These are phyloP conservation scores for Calycopis cecrops DNA, from an alignment of 1,140 invertebrate species.

Conservation along the genomic window DNA sequence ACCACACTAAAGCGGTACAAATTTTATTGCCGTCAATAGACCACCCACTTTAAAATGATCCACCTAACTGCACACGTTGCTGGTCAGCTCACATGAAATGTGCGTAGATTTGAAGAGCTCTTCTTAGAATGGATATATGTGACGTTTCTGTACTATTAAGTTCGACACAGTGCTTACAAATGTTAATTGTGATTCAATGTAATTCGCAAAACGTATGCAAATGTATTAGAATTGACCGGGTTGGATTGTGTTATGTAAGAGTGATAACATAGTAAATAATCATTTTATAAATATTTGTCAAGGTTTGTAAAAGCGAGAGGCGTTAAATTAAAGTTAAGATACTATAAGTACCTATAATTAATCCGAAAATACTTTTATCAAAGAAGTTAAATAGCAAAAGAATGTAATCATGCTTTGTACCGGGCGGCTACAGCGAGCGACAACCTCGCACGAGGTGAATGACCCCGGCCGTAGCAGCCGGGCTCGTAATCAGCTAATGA, in stretches of 20 bases:
- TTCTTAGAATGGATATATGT: constrained; percentile 33
- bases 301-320: too few species aligned
- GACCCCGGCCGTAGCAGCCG: too few species aligned
- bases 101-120: constrained; percentile 18
- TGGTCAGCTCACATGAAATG: background rate
- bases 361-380: too few species aligned
- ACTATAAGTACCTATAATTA: too few species aligned
- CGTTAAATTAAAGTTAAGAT: too few species aligned
- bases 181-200: constrained; percentile 64
- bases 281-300: too few species aligned
- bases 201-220: constrained; percentile 56
- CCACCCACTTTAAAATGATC: constrained; percentile 41
- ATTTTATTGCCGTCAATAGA: constrained; percentile 51
- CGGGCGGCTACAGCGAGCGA: too few species aligned
- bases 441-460: too few species aligned
- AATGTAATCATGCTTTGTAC: too few species aligned
- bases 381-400: too few species aligned
- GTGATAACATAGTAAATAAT: background rate
- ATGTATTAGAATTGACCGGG: constrained; percentile 24
- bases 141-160: constrained; percentile 51
- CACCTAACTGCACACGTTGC: background rate
- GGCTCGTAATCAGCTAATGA: too few species aligned
- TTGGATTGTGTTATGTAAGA: constrained; percentile 1
- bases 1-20: constrained; percentile 32
- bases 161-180: constrained; percentile 40